Evolutionary conservation across 2,113 vertebrate species (phyloP), one percentile per base, ranked within the genome.

Genomic region (Orcinus orca): DNA sequence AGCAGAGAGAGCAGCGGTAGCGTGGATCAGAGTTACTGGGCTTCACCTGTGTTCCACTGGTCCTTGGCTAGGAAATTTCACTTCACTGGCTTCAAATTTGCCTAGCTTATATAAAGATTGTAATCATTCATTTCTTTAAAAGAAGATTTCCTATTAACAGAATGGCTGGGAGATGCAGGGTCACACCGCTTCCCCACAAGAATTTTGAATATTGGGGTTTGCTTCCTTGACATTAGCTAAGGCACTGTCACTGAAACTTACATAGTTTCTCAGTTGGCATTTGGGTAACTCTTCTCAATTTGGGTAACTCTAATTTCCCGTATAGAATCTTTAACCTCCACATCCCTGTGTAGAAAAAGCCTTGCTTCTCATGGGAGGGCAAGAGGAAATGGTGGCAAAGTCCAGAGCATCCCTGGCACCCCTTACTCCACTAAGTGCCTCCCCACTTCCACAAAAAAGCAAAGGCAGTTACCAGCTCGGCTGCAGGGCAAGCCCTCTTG

Each of bases 351-450:
- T 85, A 95, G 90, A 89, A 95, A 84, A 92, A 38, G 80, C 29
- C 81, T 95, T 92, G 53, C 88, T 71, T 92, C 82, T 95, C 81
- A 55, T 81, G 36, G 80, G 93, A 96, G 80, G 95, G 68, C 73
- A 91, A 63, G 86, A 79, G 81, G 60, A 94, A 88, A 71, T 84
- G 41, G 80, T 95, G 96, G 90, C 76, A 81, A 91, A 93, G 74
- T 87, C 95, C 41, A 44, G 88, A 88, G 81, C 67, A 58, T 79
- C 90, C 68, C 68, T 82, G 96, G 97, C 97, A 97, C 97, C 97
- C 94, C 97, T 80, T 95, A 98, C 94, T 97, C 98, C 97, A 97
- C 97, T 97, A 98, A 99, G 98, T 98, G 98, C 98, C 98, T 98
- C 98, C 98, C 93, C 38, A 6, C 88, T 98, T 98, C 97, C 95